phyloP scores from a whole-genome alignment of 2,888 invertebrate species.

The Amblyjoppa fuscipennis region DNA sequence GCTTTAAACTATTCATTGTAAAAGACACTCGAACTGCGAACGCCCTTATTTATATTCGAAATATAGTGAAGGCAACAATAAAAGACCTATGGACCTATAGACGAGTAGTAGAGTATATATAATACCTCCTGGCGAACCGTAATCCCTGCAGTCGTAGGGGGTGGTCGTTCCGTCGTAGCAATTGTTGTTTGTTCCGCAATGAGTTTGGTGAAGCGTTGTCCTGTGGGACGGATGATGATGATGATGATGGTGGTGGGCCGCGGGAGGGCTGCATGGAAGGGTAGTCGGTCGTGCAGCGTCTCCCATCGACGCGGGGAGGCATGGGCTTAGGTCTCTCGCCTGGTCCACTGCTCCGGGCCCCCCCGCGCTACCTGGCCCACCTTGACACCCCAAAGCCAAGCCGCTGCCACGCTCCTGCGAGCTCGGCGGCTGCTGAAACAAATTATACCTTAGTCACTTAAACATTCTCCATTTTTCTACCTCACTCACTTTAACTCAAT shows the following conservation, averaged over 20 bases:
- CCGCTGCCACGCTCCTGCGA: slow-evolving; percentile 85
- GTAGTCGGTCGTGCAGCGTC: slow-evolving; percentile 87
- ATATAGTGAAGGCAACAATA: neutral
- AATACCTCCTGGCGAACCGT: slow-evolving; percentile 83
- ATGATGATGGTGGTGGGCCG: slow-evolving; percentile 77
- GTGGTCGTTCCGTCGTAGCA: slow-evolving; percentile 85
- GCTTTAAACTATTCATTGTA: slow-evolving; percentile 40
- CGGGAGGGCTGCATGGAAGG: slow-evolving; percentile 87
- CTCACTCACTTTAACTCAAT: neutral
- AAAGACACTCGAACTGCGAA: slow-evolving; percentile 29
- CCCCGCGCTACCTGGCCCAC: slow-evolving; percentile 86
- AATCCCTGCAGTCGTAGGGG: slow-evolving; percentile 85
- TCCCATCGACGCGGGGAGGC: slow-evolving; percentile 89
- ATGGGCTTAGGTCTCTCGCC: slow-evolving; percentile 91
- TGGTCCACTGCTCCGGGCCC: slow-evolving; percentile 88
- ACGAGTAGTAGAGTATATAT: neutral
- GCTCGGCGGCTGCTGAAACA: slow-evolving; percentile 88
- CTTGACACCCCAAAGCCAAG: slow-evolving; percentile 84
- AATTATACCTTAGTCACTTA: slow-evolving; percentile 68
- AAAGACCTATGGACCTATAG: slow-evolving; percentile 16
- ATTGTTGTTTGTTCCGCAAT: slow-evolving; percentile 86
- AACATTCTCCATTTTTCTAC: slow-evolving; percentile 47
- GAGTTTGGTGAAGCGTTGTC: slow-evolving; percentile 82
- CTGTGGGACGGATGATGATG: slow-evolving; percentile 79
- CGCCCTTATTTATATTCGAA: neutral